Percentiles rank a stretch among this genome's conserved stretches.
Evolutionary conservation across 2,797 vertebrate genomes (phyloP).

Genomic region (Crypturellus tataupa): DNA sequence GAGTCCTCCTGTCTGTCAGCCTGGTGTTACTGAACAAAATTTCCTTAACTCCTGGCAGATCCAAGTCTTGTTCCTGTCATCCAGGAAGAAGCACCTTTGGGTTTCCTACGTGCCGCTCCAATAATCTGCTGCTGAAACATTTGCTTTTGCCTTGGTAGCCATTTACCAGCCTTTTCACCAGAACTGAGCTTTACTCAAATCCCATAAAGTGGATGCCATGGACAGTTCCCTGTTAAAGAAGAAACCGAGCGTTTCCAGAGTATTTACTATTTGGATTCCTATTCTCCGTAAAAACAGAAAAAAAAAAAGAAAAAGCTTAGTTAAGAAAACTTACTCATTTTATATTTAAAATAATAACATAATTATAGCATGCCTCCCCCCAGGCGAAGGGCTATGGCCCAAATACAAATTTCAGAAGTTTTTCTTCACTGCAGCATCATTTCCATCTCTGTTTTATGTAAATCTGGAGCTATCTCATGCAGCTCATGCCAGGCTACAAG

Average conservation of each 20-base stretch:
- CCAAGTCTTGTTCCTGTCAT: not conserved
- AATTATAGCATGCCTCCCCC: not conserved
- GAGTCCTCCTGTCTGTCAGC: not conserved
- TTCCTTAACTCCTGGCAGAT: not conserved
- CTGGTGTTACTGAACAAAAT: constrained; percentile 30
- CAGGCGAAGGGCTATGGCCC: not conserved
- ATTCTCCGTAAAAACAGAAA: not conserved
- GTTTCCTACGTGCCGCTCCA: not conserved
- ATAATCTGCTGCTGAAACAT: not conserved
- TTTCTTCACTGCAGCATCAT: not conserved
- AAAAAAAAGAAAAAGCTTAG: not conserved
- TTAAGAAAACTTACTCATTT: not conserved
- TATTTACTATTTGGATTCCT: not conserved
- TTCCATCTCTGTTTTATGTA: not conserved
- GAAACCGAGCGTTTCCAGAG: not conserved
- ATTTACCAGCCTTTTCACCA: not conserved
- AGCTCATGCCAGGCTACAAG: not conserved
- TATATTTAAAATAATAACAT: not conserved
- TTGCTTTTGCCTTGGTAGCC: not conserved
- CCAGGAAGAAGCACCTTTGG: not conserved
- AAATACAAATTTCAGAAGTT: not conserved
- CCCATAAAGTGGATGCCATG: not conserved
- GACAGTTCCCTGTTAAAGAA: not conserved
- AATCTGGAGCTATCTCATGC: not conserved
- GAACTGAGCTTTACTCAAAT: not conserved